Conservation (phyloP, 64 coral and sea anemone genomes). For the Pachyseris speciosa region DNA sequence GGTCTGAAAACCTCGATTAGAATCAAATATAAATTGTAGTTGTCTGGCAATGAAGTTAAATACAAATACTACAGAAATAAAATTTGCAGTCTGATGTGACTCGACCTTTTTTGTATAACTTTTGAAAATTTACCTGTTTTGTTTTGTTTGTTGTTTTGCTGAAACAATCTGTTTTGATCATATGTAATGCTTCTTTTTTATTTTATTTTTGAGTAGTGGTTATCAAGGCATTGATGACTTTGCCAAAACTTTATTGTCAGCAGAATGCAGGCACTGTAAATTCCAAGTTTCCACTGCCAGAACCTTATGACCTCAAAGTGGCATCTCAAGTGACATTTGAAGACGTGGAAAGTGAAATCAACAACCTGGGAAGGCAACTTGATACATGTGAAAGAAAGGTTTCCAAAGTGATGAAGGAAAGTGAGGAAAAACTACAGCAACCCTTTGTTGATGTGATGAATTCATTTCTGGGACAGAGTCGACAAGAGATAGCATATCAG, state of each 20-base stretch:
- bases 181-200: neutral
- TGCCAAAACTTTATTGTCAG: neutral
- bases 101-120: too few relatives aligned
- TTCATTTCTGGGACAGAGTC: slow-evolving; percentile 80
- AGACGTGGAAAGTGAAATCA: slow-evolving; percentile 75
- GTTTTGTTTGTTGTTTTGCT: too few relatives aligned
- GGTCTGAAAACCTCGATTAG: neutral
- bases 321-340: slow-evolving; percentile 93
- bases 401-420: slow-evolving; percentile 66
- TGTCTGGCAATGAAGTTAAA: neutral
- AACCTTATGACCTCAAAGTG: slow-evolving; percentile 78
- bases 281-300: slow-evolving; percentile 81
- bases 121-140: too few relatives aligned
- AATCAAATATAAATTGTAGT: neutral
- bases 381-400: slow-evolving; percentile 75
- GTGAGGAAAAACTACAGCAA: slow-evolving; percentile 34
- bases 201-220: neutral
- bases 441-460: slow-evolving; percentile 79
- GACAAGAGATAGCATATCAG: slow-evolving; percentile 70
- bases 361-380: slow-evolving; percentile 56
- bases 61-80: slow-evolving; percentile 39
- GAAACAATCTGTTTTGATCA: neutral
- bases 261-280: slow-evolving; percentile 92
- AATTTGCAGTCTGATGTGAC: neutral
- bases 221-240: neutral